Percentiles rank a stretch among this genome's conserved stretches.
phyloP scores from a whole-genome alignment of 2,888 invertebrate genomes.

The Thecocarcelia acutangulata region DNA sequence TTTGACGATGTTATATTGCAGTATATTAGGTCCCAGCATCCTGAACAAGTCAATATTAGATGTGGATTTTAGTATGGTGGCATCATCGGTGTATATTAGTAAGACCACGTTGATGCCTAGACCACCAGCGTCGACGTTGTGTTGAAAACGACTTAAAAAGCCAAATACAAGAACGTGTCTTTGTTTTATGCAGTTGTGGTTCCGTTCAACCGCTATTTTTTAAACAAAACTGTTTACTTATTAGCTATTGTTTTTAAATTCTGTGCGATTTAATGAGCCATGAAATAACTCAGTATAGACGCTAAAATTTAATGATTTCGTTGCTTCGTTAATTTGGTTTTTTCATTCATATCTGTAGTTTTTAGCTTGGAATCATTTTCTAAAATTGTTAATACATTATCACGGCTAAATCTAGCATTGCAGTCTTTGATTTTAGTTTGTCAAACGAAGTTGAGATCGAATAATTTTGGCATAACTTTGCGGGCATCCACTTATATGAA shows the following conservation, averaged over 20 bases:
- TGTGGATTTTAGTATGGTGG: too few species aligned
- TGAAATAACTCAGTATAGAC: conserved; percentile 20
- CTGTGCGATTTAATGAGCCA: conserved; percentile 18
- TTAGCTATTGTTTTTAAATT: background rate
- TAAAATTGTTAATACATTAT: conserved; percentile 54
- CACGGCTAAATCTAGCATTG: conserved; percentile 38
- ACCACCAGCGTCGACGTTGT: too few species aligned
- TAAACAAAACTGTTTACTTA: conserved; percentile 15
- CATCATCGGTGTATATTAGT: too few species aligned
- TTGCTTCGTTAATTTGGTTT: conserved; percentile 4
- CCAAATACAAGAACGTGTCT: too few species aligned
- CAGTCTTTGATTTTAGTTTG: background rate
- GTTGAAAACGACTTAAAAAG: too few species aligned
- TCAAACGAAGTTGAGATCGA: background rate
- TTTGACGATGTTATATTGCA: too few species aligned
- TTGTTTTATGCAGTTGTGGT: too few species aligned
- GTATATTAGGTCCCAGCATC: too few species aligned
- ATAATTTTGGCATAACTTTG: conserved; percentile 20
- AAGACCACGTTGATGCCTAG: too few species aligned
- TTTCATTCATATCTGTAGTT: conserved; percentile 17
- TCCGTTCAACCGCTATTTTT: conserved; percentile 13
- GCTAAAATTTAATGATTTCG: background rate
- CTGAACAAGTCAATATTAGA: too few species aligned
- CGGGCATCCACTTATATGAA: background rate
- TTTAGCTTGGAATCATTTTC: conserved; percentile 37